Evolutionary conservation across 2,797 vertebrate genomes (phyloP).

Genomic region (Tachyglossus aculeatus): DNA sequence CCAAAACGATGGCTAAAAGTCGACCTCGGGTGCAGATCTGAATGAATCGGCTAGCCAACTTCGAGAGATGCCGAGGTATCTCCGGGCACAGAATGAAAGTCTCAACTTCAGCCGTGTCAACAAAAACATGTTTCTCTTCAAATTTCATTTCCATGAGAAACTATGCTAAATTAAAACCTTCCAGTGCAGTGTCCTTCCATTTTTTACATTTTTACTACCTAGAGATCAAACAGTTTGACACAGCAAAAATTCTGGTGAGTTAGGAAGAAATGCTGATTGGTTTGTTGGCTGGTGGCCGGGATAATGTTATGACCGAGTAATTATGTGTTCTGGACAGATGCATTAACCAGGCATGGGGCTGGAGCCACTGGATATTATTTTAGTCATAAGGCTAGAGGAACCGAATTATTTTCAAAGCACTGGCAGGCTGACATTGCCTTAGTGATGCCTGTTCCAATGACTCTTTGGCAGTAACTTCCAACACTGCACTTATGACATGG

Average conservation of each 20-base stretch:
- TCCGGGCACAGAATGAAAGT: slow-evolving; percentile 52
- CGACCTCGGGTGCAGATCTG: no score
- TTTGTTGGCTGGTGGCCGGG: slow-evolving; percentile 83
- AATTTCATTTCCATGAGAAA: slow-evolving; percentile 77
- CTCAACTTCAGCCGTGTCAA: slow-evolving; percentile 57
- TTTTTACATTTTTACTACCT: slow-evolving; percentile 79
- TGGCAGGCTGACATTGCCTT: slow-evolving; percentile 76
- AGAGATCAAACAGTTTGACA: slow-evolving; percentile 88
- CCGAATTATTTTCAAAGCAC: slow-evolving; percentile 80
- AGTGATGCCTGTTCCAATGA: slow-evolving; percentile 77
- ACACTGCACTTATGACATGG: slow-evolving; percentile 77
- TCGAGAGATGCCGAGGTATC: slow-evolving; percentile 20
- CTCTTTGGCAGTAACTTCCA: slow-evolving; percentile 78
- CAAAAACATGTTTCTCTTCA: slow-evolving; percentile 73
- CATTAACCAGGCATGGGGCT: slow-evolving; percentile 89
- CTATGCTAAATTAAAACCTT: slow-evolving; percentile 78
- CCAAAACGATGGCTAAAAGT: slow-evolving; percentile 6
- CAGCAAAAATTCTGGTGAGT: slow-evolving; percentile 81
- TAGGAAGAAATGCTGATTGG: slow-evolving; percentile 82
- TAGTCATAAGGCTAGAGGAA: slow-evolving; percentile 83
- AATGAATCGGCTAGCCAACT: slow-evolving; percentile 32
- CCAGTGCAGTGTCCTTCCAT: slow-evolving; percentile 69
- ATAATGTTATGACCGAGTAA: slow-evolving; percentile 89
- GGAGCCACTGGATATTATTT: slow-evolving; percentile 92
- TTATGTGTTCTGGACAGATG: slow-evolving; percentile 90